Percentiles rank a stretch among this genome's conserved stretches.
phyloP scores from a whole-genome alignment of 35 echinoderm and acorn worm genomes.

The Lytechinus variegatus region DNA sequence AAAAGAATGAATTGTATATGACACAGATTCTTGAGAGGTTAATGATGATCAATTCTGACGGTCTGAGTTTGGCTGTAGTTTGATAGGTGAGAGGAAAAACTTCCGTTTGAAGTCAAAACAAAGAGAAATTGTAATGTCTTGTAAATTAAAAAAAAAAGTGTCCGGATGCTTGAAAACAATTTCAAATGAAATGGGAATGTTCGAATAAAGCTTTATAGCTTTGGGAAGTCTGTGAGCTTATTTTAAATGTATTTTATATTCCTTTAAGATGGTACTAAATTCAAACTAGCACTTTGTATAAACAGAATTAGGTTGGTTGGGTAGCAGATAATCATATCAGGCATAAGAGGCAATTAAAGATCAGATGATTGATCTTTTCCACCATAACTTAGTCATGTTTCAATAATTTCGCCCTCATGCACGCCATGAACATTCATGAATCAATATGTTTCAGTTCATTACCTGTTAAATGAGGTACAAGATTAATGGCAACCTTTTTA shows the following conservation, averaged over 20 bases:
- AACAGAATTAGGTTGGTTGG: background rate
- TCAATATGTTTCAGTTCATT: background rate
- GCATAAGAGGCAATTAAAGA: background rate
- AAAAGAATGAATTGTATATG: background rate
- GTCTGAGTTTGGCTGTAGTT: background rate
- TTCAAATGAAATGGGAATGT: too few relatives aligned
- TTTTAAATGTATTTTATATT: background rate
- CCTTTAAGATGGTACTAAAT: background rate
- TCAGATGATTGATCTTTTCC: background rate
- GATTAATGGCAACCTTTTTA: background rate
- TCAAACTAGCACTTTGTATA: background rate
- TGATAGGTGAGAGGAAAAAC: background rate
- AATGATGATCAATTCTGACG: background rate
- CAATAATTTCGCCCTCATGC: background rate
- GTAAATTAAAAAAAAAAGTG: too few relatives aligned
- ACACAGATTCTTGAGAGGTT: background rate
- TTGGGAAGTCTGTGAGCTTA: background rate
- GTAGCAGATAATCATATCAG: background rate
- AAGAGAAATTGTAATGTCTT: too few relatives aligned
- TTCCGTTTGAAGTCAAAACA: too few relatives aligned
- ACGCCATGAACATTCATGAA: background rate
- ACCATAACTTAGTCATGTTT: background rate
- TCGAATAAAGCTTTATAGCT: too few relatives aligned
- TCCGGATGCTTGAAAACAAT: too few relatives aligned
- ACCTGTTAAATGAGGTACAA: background rate